phyloP scores from a whole-genome alignment of 2,113 vertebrate genomes.

The Aptenodytes patagonicus region DNA sequence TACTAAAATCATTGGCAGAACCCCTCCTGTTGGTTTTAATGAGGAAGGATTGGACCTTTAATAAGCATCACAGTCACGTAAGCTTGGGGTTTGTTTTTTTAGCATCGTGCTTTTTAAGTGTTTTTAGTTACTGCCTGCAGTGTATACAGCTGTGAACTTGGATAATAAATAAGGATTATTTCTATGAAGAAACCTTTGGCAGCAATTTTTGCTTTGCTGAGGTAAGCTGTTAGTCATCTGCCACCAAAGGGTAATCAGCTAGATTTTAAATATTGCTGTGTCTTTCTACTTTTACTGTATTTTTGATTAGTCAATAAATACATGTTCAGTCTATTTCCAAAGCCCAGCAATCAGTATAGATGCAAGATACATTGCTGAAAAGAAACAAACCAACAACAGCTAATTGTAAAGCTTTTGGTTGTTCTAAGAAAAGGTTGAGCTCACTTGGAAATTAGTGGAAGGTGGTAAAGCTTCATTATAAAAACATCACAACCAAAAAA shows the following conservation, averaged over 20 bases:
- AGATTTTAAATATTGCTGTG: constrained; percentile 72
- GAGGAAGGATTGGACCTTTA: constrained; percentile 37
- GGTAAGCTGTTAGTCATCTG: constrained; percentile 70
- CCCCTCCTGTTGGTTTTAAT: constrained; percentile 9
- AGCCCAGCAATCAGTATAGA: constrained; percentile 45
- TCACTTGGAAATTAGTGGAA: constrained; percentile 18
- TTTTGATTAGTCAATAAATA: constrained; percentile 73
- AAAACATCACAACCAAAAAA: neutral
- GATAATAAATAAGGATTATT: constrained; percentile 69
- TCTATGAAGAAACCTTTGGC: constrained; percentile 65
- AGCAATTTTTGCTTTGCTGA: constrained; percentile 67
- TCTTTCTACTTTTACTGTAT: constrained; percentile 70
- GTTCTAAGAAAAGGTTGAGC: constrained; percentile 8
- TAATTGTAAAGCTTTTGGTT: constrained; percentile 8
- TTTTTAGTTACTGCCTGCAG: constrained; percentile 65
- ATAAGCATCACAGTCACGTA: constrained; percentile 47
- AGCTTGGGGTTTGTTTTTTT: constrained; percentile 43
- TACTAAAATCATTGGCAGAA: neutral
- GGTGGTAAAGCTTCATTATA: constrained; percentile 10
- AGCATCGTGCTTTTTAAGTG: constrained; percentile 53
- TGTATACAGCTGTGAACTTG: constrained; percentile 66
- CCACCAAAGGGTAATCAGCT: constrained; percentile 67
- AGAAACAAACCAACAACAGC: constrained; percentile 12
- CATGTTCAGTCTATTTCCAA: constrained; percentile 40
- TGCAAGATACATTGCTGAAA: constrained; percentile 14